Base-by-base conservation (phyloP, 2,797 vertebrate species). In the Sebastes cheni region DNA sequence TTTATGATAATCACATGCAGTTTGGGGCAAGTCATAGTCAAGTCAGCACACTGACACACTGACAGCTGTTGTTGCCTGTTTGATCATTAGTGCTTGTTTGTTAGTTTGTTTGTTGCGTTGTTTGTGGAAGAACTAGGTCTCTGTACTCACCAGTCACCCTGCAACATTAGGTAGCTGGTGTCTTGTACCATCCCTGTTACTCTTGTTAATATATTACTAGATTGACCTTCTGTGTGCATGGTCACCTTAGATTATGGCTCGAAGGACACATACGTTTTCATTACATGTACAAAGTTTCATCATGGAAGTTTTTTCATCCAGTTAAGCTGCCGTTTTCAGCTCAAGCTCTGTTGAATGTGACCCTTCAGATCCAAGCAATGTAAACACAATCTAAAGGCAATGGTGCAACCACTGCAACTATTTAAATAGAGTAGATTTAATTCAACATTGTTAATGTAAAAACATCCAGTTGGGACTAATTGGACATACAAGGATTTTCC, bases 361-460 rank as follows among this genome's bases (percentile, higher is more conserved):
- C 72, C 71, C 39, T 61, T 72, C 64, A 66, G 25, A 65, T 67
- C 52, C 34, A 8, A 71, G 32, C 39, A 52, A 52, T 52, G 8
- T 2, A 79, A 88, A 86, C 67, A 81, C 72, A 67, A 66, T 73
- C 71, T 67, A 56, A 81, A 84, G 50, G 70, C 85, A 75, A 1
- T 2, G 30, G 56, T 75, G 80, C 67, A 42, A 16, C 32, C 61
- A 65, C 50, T 69, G 70, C 77, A 76, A 70, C 79, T 79, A 58
- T 81, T 75, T 67, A 12, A 62, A 59, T 20, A 11, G 4, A 9
- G 9, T 12, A 2, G 2, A 50, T 84, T 58, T n/a, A n/a, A 72
- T 81, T 69, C 67, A 52, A 55, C 32, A n/a, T 50, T 9, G 22
- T 71, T 34, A 50, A 76, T 72, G 13, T 32, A 20, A n/a, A 52